Evolutionary conservation across 2,888 invertebrate genomes (phyloP).

Genomic region (Phania funesta): DNA sequence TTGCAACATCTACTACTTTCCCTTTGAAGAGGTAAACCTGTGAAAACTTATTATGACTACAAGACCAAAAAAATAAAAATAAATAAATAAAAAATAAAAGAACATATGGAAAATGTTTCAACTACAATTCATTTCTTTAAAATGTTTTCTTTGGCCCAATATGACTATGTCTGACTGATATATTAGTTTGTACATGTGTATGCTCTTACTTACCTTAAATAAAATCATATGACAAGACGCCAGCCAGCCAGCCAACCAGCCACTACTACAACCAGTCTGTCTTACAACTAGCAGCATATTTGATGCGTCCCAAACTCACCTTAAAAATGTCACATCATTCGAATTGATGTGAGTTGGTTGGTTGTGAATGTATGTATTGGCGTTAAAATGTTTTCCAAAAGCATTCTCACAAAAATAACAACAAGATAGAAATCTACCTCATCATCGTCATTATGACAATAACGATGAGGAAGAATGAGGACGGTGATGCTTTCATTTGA

Average conservation of each 20-base stretch:
- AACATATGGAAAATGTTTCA: constrained; percentile 62
- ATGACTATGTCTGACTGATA: background rate
- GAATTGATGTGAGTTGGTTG: constrained; percentile 72
- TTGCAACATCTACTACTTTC: constrained; percentile 47
- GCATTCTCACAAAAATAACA: constrained; percentile 43
- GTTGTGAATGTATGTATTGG: constrained; percentile 49
- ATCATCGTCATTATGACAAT: constrained; percentile 55
- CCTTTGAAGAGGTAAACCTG: constrained; percentile 54
- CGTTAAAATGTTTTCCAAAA: constrained; percentile 59
- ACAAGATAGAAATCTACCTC: constrained; percentile 50
- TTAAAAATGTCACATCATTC: constrained; percentile 78
- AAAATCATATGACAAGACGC: constrained; percentile 57
- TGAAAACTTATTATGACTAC: constrained; percentile 16
- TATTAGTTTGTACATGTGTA: background rate
- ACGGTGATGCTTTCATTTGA: constrained; percentile 70
- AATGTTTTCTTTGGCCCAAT: constrained; percentile 2
- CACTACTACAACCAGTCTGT: constrained; percentile 15
- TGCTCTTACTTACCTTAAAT: constrained; percentile 44
- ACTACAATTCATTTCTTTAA: constrained; percentile 22
- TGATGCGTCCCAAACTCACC: constrained; percentile 65
- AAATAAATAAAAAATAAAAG: background rate
- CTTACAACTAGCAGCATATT: too few relatives aligned
- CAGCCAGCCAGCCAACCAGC: constrained; percentile 42
- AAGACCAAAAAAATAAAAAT: constrained; percentile 5
- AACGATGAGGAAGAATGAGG: constrained; percentile 35